A percentile compares a stretch with the other conserved stretches of the same genome.
These are phyloP conservation scores for Amphiduros pacificus DNA, from an alignment of 2,888 invertebrate genomes.

Conservation along the genomic window DNA sequence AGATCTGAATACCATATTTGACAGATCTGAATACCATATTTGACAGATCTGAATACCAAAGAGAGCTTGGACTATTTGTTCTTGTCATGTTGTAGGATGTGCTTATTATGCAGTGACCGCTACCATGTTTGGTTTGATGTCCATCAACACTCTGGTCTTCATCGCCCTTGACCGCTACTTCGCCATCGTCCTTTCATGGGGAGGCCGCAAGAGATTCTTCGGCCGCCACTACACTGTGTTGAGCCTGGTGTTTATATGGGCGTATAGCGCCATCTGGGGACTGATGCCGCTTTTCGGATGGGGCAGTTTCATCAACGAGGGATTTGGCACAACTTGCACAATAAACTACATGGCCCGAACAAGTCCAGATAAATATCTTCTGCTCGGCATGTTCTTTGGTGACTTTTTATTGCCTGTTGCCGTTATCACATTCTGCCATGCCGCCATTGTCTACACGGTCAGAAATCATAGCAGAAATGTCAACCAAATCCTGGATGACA, in stretches of 20 bases:
- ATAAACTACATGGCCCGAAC: conserved; percentile 5
- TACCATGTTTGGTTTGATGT: conserved; percentile 18
- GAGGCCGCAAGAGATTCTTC: no score
- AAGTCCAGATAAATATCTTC: conserved; percentile 2
- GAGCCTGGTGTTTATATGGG: conserved; percentile 2
- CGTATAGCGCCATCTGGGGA: conserved; percentile 6
- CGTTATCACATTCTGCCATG: not conserved
- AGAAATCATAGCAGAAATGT: not conserved
- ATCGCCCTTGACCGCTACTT: conserved; percentile 20
- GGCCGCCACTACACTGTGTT: no score
- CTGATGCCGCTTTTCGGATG: conserved; percentile 12
- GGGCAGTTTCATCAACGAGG: conserved; percentile 8
- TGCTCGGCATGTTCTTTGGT: conserved; percentile 6
- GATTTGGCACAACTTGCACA: conserved; percentile 10
- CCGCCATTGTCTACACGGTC: conserved; percentile 2
- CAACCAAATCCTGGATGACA: no score
- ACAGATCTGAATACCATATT: no score
- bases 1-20: no score
- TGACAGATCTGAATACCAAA: no score
- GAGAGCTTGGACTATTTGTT: not conserved
- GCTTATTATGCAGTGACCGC: conserved; percentile 15
- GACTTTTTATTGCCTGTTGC: conserved; percentile 3
- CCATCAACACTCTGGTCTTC: conserved; percentile 22
- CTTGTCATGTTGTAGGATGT: conserved; percentile 11
- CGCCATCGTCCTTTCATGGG: conserved; percentile 11